phyloP scores from a whole-genome alignment of 2,888 invertebrate species.

The Noctua janthina region DNA sequence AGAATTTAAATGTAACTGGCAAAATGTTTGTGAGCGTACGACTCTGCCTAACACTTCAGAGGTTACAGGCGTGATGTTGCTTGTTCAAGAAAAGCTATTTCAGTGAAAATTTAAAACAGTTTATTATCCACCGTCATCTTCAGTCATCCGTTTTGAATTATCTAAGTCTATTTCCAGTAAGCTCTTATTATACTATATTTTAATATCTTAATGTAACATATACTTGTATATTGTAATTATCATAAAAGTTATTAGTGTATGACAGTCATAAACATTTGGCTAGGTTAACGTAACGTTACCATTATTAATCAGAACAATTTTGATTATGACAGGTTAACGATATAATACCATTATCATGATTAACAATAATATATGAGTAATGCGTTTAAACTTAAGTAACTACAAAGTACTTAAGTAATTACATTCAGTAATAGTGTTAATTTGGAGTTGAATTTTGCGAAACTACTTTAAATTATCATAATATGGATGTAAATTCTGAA shows the following conservation, averaged over 20 bases:
- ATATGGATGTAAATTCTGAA: constrained; percentile 16
- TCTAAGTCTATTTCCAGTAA: not conserved
- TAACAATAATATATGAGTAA: too few relatives aligned
- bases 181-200: not conserved
- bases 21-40: too few relatives aligned
- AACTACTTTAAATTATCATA: constrained; percentile 4
- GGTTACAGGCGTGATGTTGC: not conserved
- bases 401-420: too few relatives aligned
- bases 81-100: not conserved
- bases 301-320: not conserved
- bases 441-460: constrained; percentile 20
- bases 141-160: not conserved
- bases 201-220: not conserved
- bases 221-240: not conserved
- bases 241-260: not conserved
- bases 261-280: not conserved
- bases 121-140: not conserved
- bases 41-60: not conserved
- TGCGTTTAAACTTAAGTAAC: too few relatives aligned
- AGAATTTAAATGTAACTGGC: not conserved
- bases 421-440: not conserved
- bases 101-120: not conserved
- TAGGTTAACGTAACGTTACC: not conserved
- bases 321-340: not conserved
- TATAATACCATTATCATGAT: not conserved